Percentiles rank a stretch among this genome's conserved stretches.
Conservation (phyloP, 2,888 invertebrate genomes). For the Timema cristinae region DNA sequence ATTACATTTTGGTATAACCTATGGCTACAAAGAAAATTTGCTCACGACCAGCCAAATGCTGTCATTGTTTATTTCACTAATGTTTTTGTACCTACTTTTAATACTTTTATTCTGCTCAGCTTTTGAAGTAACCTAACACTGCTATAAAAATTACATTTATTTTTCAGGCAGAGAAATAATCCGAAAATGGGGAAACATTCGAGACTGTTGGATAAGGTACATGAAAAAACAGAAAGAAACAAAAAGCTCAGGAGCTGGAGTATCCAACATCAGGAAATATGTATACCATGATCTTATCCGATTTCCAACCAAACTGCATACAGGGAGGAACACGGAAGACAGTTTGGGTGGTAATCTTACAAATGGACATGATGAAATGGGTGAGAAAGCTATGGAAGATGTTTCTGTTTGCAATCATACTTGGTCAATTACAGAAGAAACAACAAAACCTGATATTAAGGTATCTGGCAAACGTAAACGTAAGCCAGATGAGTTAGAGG, state of each 20-base stretch:
- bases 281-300: not conserved
- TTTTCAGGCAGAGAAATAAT: conserved; percentile 13
- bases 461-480: not conserved
- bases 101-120: too few species aligned
- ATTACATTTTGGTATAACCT: too few species aligned
- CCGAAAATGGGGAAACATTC: conserved; percentile 8
- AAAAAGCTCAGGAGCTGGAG: conserved; percentile 7
- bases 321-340: not conserved
- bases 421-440: not conserved
- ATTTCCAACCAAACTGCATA: not conserved
- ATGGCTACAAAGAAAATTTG: too few species aligned
- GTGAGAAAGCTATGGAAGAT: not conserved
- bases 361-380: not conserved
- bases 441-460: not conserved
- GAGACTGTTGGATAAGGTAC: conserved; percentile 10
- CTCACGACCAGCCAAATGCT: too few species aligned
- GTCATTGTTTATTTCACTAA: too few species aligned
- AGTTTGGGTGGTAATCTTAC: not conserved
- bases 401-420: not conserved
- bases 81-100: not conserved
- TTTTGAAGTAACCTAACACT: not conserved
- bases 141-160: not conserved
- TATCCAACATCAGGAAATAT: not conserved
- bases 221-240: conserved; percentile 8
- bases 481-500: conserved; percentile 13